phyloP scores from a whole-genome alignment of 2,888 invertebrate species.

The Thecocarcelia acutangulata region DNA sequence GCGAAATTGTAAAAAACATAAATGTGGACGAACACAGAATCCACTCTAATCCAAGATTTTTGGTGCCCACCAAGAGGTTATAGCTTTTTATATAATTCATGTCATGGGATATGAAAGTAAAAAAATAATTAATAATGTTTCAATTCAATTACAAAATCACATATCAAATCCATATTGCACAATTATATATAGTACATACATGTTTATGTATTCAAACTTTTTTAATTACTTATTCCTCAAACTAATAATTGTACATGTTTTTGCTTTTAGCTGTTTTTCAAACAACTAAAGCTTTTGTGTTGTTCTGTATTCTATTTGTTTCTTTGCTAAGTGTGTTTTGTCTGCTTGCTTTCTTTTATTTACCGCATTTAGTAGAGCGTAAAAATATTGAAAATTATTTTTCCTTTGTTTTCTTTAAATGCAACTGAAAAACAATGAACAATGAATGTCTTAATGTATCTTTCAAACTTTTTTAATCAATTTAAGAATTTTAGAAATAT shows the following conservation, averaged over 20 bases:
- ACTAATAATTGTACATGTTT: background rate
- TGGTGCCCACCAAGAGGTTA: too few species aligned
- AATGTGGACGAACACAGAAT: too few species aligned
- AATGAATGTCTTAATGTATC: slow-evolving; percentile 25
- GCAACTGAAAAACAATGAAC: slow-evolving; percentile 30
- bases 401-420: slow-evolving; percentile 50
- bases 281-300: slow-evolving; percentile 30
- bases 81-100: too few species aligned
- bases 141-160: too few species aligned
- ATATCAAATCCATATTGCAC: too few species aligned
- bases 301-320: background rate
- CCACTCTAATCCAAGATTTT: too few species aligned
- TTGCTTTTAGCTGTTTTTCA: slow-evolving; percentile 12
- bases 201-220: too few species aligned
- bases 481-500: too few species aligned
- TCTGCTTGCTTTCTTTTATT: slow-evolving; percentile 68
- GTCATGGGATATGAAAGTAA: too few species aligned
- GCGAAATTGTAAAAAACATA: too few species aligned
- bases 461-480: background rate
- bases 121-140: too few species aligned
- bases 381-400: slow-evolving; percentile 76
- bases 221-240: background rate
- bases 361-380: slow-evolving; percentile 79
- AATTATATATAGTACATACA: too few species aligned
- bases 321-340: background rate